A percentile compares a stretch with the other conserved stretches of the same genome.
These are phyloP conservation scores for Callosobruchus maculatus DNA, from an alignment of 2,888 invertebrate genomes.

Conservation along the genomic window DNA sequence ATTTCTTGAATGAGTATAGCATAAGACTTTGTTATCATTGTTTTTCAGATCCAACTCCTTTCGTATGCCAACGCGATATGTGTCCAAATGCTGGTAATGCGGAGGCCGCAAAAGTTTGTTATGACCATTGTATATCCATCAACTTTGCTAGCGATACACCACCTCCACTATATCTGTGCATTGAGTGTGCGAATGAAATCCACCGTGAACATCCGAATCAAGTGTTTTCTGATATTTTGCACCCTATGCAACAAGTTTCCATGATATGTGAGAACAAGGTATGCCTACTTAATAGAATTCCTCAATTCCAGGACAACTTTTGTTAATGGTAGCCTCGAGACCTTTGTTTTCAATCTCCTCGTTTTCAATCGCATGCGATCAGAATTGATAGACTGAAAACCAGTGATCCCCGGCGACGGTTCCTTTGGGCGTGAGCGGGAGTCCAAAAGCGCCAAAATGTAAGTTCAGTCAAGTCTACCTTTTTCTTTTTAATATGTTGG, in stretches of 20 bases:
- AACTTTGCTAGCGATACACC: slow-evolving; percentile 82
- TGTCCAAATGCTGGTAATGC: slow-evolving; percentile 85
- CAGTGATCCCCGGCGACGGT: too few relatives aligned
- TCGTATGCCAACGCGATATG: slow-evolving; percentile 86
- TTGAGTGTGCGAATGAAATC: slow-evolving; percentile 92
- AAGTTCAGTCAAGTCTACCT: too few relatives aligned
- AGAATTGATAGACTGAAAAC: too few relatives aligned
- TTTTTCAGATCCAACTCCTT: slow-evolving; percentile 63
- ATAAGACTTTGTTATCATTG: neutral
- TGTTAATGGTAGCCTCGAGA: too few relatives aligned
- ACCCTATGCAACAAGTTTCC: slow-evolving; percentile 92
- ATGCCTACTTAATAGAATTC: too few relatives aligned
- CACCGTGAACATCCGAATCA: slow-evolving; percentile 84
- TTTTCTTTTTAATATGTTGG: too few relatives aligned
- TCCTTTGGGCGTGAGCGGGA: too few relatives aligned
- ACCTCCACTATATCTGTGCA: slow-evolving; percentile 92
- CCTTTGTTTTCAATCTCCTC: too few relatives aligned
- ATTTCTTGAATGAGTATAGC: too few relatives aligned
- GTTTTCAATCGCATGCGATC: too few relatives aligned
- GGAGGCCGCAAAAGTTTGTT: slow-evolving; percentile 90
- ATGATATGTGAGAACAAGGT: slow-evolving; percentile 96
- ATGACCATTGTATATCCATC: slow-evolving; percentile 88
- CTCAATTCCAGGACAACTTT: too few relatives aligned
- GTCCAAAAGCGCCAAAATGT: too few relatives aligned
- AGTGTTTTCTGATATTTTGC: slow-evolving; percentile 80